Base-by-base conservation (phyloP, 2,797 vertebrate genomes). In the Synanceia verrucosa region DNA sequence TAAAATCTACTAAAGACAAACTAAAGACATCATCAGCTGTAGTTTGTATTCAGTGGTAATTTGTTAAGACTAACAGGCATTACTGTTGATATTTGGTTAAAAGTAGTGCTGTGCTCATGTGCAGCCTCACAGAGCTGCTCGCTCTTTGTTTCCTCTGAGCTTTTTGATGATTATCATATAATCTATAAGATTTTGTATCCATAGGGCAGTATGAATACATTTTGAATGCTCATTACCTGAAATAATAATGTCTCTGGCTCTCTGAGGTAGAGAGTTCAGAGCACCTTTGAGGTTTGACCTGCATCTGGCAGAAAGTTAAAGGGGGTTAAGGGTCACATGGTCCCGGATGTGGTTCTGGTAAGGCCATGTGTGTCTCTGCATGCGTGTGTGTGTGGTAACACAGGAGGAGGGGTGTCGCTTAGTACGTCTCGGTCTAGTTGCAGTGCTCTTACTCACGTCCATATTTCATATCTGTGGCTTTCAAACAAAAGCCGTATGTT, bases 401-500 rank as follows among this genome's bases (percentile, higher is more conserved):
- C 53, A 59, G 43, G 56, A 63, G 53, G 48, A 56, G 50, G 79
- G 59, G 37, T 78, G 64, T 71, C 41, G 69, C 65, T 80, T 46
- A 23, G 58, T 43, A 14, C 70, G 58, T 66, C 74, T 73, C 44
- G 11, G 69, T 73, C 72, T 39, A 28, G 59, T 70, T 70, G 63
- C 71, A 63, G 79, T 80, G 78, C 79, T 83, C 69, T 84, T 73
- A 83, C 80, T 88, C 87, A 87, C 64, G 64, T 90, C 89, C 82
- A 89, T 91, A 88, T 92, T 93, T 92, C 90, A 92, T 87, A 92
- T 91, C 83, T 86, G 84, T 5, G 64, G 75, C 84, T 92, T 93
- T 91, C 81, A 92, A 93, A 94, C 92, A 93, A 92, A 92, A 91
- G 86, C 66, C 18, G 28, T 78, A 41, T 88, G 91, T 92, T 93